phyloP scores from a whole-genome alignment of 2,888 invertebrate species.

The Acanthopleura granulata region DNA sequence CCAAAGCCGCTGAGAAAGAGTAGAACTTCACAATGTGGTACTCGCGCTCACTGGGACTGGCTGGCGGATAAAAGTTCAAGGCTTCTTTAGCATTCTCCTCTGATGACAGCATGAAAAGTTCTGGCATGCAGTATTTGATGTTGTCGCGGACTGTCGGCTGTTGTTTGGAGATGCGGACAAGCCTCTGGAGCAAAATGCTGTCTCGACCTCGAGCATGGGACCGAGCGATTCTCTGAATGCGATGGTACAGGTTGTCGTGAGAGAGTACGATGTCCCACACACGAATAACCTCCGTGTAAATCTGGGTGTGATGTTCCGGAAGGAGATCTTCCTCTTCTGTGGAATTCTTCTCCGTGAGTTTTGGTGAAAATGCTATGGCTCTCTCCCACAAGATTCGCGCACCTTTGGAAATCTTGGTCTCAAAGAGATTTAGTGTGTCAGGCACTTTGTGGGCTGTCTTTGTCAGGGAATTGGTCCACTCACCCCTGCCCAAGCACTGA shows the following conservation, averaged over 20 bases:
- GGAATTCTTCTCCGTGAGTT: constrained; percentile 38
- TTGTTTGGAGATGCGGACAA: background rate
- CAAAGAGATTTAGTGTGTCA: constrained; percentile 42
- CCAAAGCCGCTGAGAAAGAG: constrained; percentile 52
- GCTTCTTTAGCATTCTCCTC: background rate
- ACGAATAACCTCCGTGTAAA: constrained; percentile 56
- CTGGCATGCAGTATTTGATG: constrained; percentile 30
- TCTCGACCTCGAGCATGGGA: constrained; percentile 52
- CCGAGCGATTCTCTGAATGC: constrained; percentile 42
- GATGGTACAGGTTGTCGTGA: constrained; percentile 37
- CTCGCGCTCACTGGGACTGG: constrained; percentile 54
- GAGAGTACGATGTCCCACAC: constrained; percentile 46
- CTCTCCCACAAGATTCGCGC: constrained; percentile 57
- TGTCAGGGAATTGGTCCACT: constrained; percentile 49
- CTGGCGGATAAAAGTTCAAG: constrained; percentile 48
- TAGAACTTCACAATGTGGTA: constrained; percentile 64
- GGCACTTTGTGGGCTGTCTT: constrained; percentile 45
- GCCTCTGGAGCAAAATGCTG: constrained; percentile 40
- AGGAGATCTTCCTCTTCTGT: constrained; percentile 16
- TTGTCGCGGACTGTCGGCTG: background rate
- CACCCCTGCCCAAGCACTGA: constrained; percentile 52
- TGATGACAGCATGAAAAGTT: constrained; percentile 19
- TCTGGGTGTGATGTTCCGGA: constrained; percentile 41
- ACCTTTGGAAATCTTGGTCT: constrained; percentile 41
- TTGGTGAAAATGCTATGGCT: constrained; percentile 56